phyloP scores from a whole-genome alignment of 1,140 invertebrate genomes.

The Drosophila littoralis region DNA sequence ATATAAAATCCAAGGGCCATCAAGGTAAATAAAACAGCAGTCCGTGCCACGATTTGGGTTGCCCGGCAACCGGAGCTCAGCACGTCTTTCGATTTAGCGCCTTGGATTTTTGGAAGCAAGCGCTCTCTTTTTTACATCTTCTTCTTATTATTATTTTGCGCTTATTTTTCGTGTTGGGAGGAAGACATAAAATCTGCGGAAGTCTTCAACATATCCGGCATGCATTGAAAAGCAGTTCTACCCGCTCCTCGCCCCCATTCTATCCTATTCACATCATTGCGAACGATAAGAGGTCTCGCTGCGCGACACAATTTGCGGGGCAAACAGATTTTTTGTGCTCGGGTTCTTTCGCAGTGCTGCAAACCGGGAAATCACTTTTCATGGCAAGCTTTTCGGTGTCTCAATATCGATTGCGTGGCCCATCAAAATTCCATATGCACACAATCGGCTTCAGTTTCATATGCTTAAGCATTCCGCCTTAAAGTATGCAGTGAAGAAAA shows the following conservation, averaged over 20 bases:
- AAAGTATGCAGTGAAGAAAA: slow-evolving; percentile 57
- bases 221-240: slow-evolving; percentile 39
- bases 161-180: slow-evolving; percentile 36
- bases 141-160: slow-evolving; percentile 45
- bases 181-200: slow-evolving; percentile 78
- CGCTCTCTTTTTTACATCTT: neutral
- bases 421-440: slow-evolving; percentile 71
- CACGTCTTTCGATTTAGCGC: slow-evolving; percentile 40
- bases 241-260: neutral
- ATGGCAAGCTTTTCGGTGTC: slow-evolving; percentile 8
- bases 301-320: slow-evolving; percentile 55
- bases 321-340: slow-evolving; percentile 8
- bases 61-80: slow-evolving; percentile 1
- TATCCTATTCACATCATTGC: slow-evolving; percentile 10
- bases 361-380: slow-evolving; percentile 62
- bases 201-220: slow-evolving; percentile 70
- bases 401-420: slow-evolving; percentile 69
- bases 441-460: slow-evolving; percentile 31
- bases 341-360: slow-evolving; percentile 14
- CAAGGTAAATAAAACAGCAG: slow-evolving; percentile 34
- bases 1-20: slow-evolving; percentile 12
- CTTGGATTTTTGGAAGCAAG: slow-evolving; percentile 21
- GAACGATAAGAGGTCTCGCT: slow-evolving; percentile 54
- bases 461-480: slow-evolving; percentile 40
- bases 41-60: slow-evolving; percentile 11